These are phyloP conservation scores for Acronicta aceris DNA, from an alignment of 2,888 invertebrate species.

Conservation along the genomic window DNA sequence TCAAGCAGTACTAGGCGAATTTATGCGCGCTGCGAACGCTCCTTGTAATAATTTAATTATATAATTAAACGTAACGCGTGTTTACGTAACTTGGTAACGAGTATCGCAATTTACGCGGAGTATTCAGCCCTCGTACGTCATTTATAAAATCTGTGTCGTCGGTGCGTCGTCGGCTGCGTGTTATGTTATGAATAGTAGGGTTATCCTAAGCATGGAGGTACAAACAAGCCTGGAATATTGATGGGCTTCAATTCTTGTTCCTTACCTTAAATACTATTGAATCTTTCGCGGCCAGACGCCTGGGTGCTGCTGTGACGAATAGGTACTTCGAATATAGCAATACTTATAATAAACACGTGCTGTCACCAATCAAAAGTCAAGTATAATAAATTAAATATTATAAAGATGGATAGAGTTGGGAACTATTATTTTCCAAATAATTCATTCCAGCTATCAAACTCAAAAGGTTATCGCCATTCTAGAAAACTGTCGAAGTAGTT, in stretches of 20 bases:
- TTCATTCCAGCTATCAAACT: no score
- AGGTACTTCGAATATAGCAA: no score
- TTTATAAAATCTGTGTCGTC: slow-evolving; percentile 56
- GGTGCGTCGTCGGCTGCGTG: slow-evolving; percentile 36
- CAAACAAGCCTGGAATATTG: slow-evolving; percentile 49
- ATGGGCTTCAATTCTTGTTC: slow-evolving; percentile 15
- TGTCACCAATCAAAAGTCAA: no score
- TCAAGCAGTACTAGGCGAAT: slow-evolving; percentile 45
- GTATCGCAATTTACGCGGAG: slow-evolving; percentile 51
- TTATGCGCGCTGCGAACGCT: slow-evolving; percentile 39
- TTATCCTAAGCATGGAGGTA: slow-evolving; percentile 32
- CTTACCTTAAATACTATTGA: background rate
- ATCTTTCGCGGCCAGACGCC: no score
- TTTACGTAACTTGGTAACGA: slow-evolving; percentile 54
- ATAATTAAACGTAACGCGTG: slow-evolving; percentile 59
- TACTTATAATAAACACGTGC: no score
- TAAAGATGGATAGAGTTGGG: no score
- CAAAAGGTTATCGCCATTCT: no score
- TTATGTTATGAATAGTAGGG: slow-evolving; percentile 47
- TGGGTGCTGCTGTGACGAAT: no score
- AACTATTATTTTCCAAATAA: no score
- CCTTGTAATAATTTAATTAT: slow-evolving; percentile 57
- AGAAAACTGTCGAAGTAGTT: no score
- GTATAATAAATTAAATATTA: no score
- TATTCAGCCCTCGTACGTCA: slow-evolving; percentile 57